Percentiles rank a stretch among this genome's conserved stretches.
phyloP scores from a whole-genome alignment of 2,113 vertebrate species.

The Ptilonorhynchus violaceus region DNA sequence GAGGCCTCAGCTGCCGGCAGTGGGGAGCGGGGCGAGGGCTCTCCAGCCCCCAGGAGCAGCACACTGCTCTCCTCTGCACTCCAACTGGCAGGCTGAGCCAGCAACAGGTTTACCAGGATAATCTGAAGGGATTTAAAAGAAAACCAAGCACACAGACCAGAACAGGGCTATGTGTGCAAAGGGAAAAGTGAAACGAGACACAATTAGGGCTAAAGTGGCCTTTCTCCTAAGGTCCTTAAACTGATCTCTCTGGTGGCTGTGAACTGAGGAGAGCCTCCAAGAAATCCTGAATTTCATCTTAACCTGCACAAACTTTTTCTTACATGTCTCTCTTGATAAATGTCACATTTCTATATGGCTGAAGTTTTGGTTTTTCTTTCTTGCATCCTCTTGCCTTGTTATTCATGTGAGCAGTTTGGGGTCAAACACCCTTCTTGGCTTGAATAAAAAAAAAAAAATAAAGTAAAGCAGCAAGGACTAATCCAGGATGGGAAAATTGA shows the following conservation, averaged over 20 bases:
- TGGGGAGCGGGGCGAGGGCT: neutral
- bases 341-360: neutral
- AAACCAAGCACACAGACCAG: neutral
- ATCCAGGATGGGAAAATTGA: neutral
- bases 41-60: neutral
- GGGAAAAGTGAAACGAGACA: neutral
- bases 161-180: neutral
- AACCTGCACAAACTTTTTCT: neutral
- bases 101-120: neutral
- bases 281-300: neutral
- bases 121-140: neutral
- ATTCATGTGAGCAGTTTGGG: neutral
- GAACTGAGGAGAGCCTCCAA: neutral
- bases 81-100: neutral
- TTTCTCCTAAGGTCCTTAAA: neutral
- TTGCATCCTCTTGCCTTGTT: neutral
- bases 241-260: neutral
- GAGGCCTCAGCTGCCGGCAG: accelerated
- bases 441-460: neutral
- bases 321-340: neutral
- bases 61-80: neutral
- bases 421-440: neutral
- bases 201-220: neutral
- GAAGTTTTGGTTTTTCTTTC: neutral
- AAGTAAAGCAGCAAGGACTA: neutral